Conservation (phyloP, 2,888 invertebrate genomes). For the Dermolepida albohirtum region DNA sequence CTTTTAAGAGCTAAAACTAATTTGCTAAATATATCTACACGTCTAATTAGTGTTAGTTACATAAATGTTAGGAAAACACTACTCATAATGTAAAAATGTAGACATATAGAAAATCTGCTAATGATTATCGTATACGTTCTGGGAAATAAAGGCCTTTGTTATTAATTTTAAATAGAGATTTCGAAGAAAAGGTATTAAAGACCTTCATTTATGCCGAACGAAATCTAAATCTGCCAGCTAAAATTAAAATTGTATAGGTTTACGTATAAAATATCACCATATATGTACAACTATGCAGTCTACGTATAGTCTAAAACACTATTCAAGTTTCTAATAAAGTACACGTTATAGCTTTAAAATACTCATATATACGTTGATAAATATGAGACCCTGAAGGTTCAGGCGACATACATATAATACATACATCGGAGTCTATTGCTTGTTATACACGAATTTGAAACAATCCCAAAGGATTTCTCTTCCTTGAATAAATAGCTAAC, state of each 20-base stretch:
- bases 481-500: slow-evolving; percentile 44
- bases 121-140: neutral
- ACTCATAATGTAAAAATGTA: neutral
- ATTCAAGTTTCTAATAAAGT: slow-evolving; percentile 50
- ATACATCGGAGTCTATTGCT: slow-evolving; percentile 25
- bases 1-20: slow-evolving; percentile 26
- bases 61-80: neutral
- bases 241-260: slow-evolving; percentile 48
- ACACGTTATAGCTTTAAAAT: slow-evolving; percentile 50
- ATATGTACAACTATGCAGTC: slow-evolving; percentile 49
- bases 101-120: neutral
- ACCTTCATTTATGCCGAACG: slow-evolving; percentile 47
- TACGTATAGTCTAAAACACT: slow-evolving; percentile 51
- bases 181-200: slow-evolving; percentile 41
- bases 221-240: slow-evolving; percentile 51
- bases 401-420: slow-evolving; percentile 28
- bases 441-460: slow-evolving; percentile 19
- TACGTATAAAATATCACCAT: slow-evolving; percentile 50
- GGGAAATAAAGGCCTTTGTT: slow-evolving; percentile 47
- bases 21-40: slow-evolving; percentile 12
- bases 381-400: slow-evolving; percentile 45
- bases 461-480: slow-evolving; percentile 22
- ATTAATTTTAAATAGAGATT: slow-evolving; percentile 40
- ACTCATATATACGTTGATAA: slow-evolving; percentile 49
- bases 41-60: slow-evolving; percentile 14